Percentiles rank a stretch among this genome's conserved stretches.
These are phyloP conservation scores for Sapayoa aenigma DNA, from an alignment of 2,113 vertebrate species.

Conservation along the genomic window DNA sequence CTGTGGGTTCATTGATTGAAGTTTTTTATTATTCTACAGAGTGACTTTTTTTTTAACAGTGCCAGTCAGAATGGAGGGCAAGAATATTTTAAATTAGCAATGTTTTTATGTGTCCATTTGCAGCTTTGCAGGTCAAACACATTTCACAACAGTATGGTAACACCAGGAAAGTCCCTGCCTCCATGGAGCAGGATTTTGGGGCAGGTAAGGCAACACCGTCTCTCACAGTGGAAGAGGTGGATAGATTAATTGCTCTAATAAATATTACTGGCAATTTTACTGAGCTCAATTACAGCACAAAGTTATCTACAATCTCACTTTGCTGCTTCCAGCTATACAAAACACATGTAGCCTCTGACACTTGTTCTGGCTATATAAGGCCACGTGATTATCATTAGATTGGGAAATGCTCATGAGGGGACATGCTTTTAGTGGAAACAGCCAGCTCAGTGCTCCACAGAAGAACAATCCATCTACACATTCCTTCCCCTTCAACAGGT, in stretches of 20 bases:
- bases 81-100: not conserved
- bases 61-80: not conserved
- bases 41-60: not conserved
- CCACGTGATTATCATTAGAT: not conserved
- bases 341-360: fast-evolving
- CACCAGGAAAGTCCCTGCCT: not conserved
- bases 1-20: not conserved
- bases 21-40: not conserved
- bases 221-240: not conserved
- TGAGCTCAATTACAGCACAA: not conserved
- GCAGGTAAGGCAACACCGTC: not conserved
- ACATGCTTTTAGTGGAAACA: not conserved
- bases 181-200: not conserved
- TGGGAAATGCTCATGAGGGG: not conserved
- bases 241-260: not conserved
- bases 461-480: not conserved
- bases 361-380: not conserved
- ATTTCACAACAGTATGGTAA: not conserved
- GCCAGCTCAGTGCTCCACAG: not conserved
- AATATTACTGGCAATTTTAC: not conserved
- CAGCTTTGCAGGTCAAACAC: not conserved
- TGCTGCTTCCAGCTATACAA: not conserved
- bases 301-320: not conserved
- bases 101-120: not conserved
- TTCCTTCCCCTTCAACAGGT: not conserved